These are phyloP conservation scores for Sciurus vulgaris DNA, from an alignment of 2,797 vertebrate genomes.

Conservation along the genomic window DNA sequence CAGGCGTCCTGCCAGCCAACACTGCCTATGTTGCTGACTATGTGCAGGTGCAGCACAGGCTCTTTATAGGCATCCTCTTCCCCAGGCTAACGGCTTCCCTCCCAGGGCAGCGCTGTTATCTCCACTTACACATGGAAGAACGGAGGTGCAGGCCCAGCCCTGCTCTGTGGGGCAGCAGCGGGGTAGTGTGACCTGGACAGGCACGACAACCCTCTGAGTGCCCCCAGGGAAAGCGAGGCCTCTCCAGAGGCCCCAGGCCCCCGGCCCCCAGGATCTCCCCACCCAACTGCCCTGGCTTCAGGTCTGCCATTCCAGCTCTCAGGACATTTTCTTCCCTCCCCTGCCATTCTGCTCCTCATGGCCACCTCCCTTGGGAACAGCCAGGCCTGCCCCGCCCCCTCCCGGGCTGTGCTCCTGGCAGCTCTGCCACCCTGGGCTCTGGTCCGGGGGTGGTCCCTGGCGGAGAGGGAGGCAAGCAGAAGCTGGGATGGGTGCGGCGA, in stretches of 20 bases:
- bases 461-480: not conserved
- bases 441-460: slow-evolving; percentile 82
- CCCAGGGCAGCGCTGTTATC: not conserved
- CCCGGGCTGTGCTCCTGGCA: slow-evolving; percentile 80
- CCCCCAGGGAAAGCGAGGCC: not conserved
- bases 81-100: not conserved
- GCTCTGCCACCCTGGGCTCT: slow-evolving; percentile 72
- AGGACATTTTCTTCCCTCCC: not conserved
- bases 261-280: not conserved
- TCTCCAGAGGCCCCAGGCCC: not conserved
- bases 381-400: slow-evolving; percentile 70
- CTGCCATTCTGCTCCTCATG: not conserved
- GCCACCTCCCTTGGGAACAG: slow-evolving; percentile 74
- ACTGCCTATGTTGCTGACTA: not conserved
- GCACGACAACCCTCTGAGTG: not conserved
- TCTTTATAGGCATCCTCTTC: not conserved
- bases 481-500: not conserved
- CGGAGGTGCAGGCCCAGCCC: not conserved
- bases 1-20: not conserved
- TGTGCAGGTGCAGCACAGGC: not conserved
- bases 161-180: not conserved
- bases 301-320: not conserved
- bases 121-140: not conserved
- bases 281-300: not conserved
- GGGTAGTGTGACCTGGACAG: not conserved